phyloP scores from a whole-genome alignment of 2,888 invertebrate species.

The Drosophila bunnanda region DNA sequence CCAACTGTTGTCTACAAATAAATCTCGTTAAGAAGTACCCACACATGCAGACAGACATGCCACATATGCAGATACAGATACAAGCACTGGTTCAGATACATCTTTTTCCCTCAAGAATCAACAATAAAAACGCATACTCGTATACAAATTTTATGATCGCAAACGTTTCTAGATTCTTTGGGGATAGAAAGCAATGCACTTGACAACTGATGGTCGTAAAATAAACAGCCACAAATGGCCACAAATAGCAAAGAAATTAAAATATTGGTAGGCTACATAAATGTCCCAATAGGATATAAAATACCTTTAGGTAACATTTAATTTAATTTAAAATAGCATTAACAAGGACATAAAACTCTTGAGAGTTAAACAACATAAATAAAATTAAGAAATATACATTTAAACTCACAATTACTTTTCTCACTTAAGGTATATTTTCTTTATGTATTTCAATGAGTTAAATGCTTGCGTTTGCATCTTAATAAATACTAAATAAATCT shows the following conservation, averaged over 20 bases:
- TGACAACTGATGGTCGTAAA: constrained; percentile 54
- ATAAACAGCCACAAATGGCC: constrained; percentile 42
- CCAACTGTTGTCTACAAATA: constrained; percentile 79
- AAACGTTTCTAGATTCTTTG: constrained; percentile 23
- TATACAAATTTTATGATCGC: constrained; percentile 24
- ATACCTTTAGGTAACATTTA: constrained; percentile 1
- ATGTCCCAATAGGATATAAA: constrained; percentile 1
- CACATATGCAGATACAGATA: constrained; percentile 57
- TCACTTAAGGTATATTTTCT: not conserved
- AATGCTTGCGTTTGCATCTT: not conserved
- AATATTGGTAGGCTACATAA: constrained; percentile 19
- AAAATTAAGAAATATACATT: not conserved
- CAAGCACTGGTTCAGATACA: constrained; percentile 5
- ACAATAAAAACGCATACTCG: constrained; percentile 46
- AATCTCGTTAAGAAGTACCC: constrained; percentile 72
- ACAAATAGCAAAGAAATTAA: constrained; percentile 28
- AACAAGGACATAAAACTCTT: no score
- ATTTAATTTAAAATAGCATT: not conserved
- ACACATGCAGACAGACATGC: constrained; percentile 27
- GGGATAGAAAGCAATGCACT: constrained; percentile 41
- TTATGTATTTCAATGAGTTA: not conserved
- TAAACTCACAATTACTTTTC: not conserved
- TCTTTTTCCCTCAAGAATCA: constrained; percentile 18
- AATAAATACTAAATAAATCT: not conserved
- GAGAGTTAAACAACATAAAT: no score